phyloP scores from a whole-genome alignment of 2,797 vertebrate genomes.

The Intellagama lesueurii region DNA sequence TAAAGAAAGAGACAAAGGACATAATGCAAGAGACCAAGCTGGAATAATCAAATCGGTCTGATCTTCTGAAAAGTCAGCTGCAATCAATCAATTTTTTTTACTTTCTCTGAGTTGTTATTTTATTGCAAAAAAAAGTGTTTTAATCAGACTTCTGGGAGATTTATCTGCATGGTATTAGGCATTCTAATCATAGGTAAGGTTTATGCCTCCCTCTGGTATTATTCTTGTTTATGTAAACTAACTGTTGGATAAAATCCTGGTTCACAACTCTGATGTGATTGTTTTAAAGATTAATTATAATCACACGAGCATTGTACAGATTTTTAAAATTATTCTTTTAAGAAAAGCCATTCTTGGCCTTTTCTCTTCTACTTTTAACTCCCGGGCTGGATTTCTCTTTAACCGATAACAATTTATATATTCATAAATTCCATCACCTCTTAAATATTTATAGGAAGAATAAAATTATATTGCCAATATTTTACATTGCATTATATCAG shows the following conservation, averaged over 20 bases:
- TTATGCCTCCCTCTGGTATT: conserved; percentile 41
- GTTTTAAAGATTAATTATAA: conserved; percentile 57
- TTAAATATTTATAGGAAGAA: conserved; percentile 42
- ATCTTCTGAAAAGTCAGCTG: background rate
- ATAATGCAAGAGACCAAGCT: conserved; percentile 11
- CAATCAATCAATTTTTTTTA: background rate
- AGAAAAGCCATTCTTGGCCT: conserved; percentile 36
- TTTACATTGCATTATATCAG: conserved; percentile 21
- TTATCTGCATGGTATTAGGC: conserved; percentile 14
- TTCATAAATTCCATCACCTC: conserved; percentile 41
- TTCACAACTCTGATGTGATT: conserved; percentile 41
- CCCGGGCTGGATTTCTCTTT: conserved; percentile 32
- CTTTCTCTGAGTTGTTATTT: conserved; percentile 31
- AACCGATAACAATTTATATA: conserved; percentile 48
- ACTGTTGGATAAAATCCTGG: conserved; percentile 37
- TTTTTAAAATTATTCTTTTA: conserved; percentile 35
- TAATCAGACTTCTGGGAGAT: conserved; percentile 15
- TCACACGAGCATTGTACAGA: conserved; percentile 28
- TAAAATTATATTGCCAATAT: conserved; percentile 44
- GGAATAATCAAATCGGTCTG: conserved; percentile 15
- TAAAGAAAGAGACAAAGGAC: conserved; percentile 15
- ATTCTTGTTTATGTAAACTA: conserved; percentile 28
- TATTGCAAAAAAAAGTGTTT: background rate
- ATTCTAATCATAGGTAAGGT: conserved; percentile 37
- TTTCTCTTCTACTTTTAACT: conserved; percentile 46